These are phyloP conservation scores for Catharus bicknelli DNA, from an alignment of 2,113 vertebrate species.

Conservation along the genomic window DNA sequence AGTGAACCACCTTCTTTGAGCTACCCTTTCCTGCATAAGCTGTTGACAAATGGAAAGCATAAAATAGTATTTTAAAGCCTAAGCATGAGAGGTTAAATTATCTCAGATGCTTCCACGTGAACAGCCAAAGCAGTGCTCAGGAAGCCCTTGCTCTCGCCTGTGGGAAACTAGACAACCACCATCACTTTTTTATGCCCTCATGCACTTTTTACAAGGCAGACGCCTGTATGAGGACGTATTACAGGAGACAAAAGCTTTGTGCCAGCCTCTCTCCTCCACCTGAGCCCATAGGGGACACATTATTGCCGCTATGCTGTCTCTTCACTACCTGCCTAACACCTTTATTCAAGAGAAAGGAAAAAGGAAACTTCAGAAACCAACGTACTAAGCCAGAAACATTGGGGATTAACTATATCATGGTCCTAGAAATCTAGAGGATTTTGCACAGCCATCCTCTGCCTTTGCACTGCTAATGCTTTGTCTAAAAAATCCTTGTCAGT, in stretches of 20 bases:
- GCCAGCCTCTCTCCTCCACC: not conserved
- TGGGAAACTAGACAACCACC: not conserved
- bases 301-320: not conserved
- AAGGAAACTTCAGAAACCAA: not conserved
- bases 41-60: not conserved
- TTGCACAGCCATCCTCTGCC: not conserved
- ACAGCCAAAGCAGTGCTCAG: not conserved
- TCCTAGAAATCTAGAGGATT: conserved; percentile 6
- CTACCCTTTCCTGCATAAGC: not conserved
- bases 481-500: conserved; percentile 21
- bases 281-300: rapidly evolving
- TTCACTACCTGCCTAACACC: not conserved
- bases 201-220: not conserved
- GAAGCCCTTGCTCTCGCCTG: not conserved
- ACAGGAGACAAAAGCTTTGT: not conserved
- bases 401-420: not conserved
- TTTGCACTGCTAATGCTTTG: not conserved
- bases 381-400: not conserved
- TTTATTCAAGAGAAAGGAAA: not conserved
- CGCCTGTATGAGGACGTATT: not conserved
- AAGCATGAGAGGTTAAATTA: not conserved
- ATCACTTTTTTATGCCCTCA: rapidly evolving
- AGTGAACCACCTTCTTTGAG: not conserved
- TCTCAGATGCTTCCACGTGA: not conserved
- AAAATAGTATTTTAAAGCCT: not conserved